Percentiles rank a stretch among this genome's conserved stretches.
phyloP scores from a whole-genome alignment of 2,888 invertebrate species.

The Phasia obesa region DNA sequence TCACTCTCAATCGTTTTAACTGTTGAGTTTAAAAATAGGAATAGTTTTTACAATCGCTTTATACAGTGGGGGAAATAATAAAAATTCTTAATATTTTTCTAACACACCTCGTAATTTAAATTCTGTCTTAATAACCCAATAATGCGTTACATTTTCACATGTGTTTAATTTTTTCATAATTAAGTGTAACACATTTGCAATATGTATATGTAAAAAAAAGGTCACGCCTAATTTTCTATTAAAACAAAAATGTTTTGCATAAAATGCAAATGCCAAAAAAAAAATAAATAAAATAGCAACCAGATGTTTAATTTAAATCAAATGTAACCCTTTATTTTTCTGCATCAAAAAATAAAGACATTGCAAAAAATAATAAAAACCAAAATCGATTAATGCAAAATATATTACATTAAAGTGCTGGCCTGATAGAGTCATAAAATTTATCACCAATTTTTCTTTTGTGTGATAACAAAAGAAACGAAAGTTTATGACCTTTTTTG shows the following conservation, averaged over 20 bases:
- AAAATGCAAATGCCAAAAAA: slow-evolving; percentile 50
- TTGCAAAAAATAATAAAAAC: slow-evolving; percentile 16
- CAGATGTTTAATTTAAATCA: slow-evolving; percentile 37
- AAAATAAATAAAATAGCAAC: background rate
- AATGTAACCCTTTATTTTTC: slow-evolving; percentile 50
- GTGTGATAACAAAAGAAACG: background rate
- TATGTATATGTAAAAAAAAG: slow-evolving; percentile 21
- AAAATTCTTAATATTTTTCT: no score
- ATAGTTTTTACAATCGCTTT: no score
- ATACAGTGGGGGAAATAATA: no score
- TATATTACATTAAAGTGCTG: slow-evolving; percentile 16
- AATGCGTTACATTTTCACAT: slow-evolving; percentile 30
- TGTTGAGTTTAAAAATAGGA: no score
- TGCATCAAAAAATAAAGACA: slow-evolving; percentile 20
- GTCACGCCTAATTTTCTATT: slow-evolving; percentile 57
- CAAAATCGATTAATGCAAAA: slow-evolving; percentile 45
- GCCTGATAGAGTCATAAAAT: slow-evolving; percentile 37
- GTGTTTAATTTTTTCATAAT: slow-evolving; percentile 31
- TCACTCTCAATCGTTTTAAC: no score
- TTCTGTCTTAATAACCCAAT: background rate
- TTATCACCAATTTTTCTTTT: slow-evolving; percentile 19
- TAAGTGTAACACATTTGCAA: slow-evolving; percentile 18
- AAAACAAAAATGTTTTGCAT: slow-evolving; percentile 41
- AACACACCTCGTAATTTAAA: background rate
- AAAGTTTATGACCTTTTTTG: slow-evolving; percentile 30